Conservation (phyloP, 2,888 invertebrate genomes). For the Gisinianus flammeolus region DNA sequence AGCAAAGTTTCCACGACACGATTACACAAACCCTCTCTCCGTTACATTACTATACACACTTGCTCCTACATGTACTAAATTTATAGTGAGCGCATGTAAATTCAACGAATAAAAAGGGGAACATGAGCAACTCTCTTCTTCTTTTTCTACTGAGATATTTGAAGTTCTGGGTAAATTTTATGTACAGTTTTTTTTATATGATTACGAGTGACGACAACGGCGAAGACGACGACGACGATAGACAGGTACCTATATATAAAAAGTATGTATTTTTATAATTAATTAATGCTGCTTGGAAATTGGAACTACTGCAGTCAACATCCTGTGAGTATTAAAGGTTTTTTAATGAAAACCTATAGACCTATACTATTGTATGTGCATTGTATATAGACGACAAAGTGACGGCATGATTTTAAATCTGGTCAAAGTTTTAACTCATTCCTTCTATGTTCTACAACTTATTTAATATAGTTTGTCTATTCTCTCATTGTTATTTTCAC, state of each 20-base stretch:
- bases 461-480: too few relatives aligned
- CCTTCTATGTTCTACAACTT: too few relatives aligned
- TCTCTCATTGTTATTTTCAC: too few relatives aligned
- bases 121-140: background rate
- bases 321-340: background rate
- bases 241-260: too few relatives aligned
- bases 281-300: background rate
- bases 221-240: too few relatives aligned
- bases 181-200: too few relatives aligned
- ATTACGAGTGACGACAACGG: too few relatives aligned
- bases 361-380: background rate
- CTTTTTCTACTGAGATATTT: background rate
- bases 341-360: too few relatives aligned
- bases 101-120: constrained; percentile 6
- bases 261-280: background rate
- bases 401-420: too few relatives aligned
- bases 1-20: constrained; percentile 31
- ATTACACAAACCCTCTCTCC: constrained; percentile 29
- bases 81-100: constrained; percentile 23
- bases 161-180: constrained; percentile 2
- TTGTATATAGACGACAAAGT: too few relatives aligned
- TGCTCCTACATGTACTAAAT: background rate
- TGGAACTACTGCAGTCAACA: background rate
- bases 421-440: too few relatives aligned
- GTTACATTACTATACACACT: constrained; percentile 27